Conservation (phyloP, 2,797 vertebrate genomes). For the Chloroceryle amazona region DNA sequence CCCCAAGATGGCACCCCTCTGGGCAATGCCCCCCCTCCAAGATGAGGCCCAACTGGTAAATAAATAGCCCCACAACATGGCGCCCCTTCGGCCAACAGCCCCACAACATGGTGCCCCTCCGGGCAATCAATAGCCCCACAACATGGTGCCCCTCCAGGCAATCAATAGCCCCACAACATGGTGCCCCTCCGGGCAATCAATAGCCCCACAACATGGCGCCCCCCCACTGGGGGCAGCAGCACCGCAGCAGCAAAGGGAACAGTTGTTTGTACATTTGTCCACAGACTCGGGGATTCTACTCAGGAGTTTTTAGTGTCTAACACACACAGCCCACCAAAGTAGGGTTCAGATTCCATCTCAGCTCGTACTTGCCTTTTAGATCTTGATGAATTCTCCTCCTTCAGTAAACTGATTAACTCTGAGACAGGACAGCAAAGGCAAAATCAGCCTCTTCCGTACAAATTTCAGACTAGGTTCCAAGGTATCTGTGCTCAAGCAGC, state of each 20-base stretch:
- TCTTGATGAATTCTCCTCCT: neutral
- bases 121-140: too few species aligned
- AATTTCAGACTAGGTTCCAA: neutral
- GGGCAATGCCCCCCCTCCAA: too few species aligned
- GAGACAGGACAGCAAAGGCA: neutral
- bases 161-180: too few species aligned
- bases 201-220: too few species aligned
- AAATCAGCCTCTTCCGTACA: rapidly evolving
- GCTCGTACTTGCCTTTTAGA: neutral
- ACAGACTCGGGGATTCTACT: neutral
- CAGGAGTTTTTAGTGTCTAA: neutral
- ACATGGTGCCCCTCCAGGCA: too few species aligned
- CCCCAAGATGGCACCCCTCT: too few species aligned
- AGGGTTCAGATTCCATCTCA: neutral
- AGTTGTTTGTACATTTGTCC: neutral
- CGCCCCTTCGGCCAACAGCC: too few species aligned
- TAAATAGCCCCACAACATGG: too few species aligned
- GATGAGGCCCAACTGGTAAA: too few species aligned
- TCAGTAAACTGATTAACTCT: neutral
- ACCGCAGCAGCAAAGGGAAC: rapidly evolving
- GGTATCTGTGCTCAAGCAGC: neutral
- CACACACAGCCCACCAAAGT: neutral
- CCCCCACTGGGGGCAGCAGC: rapidly evolving
- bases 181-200: too few species aligned
- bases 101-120: too few species aligned